phyloP scores from a whole-genome alignment of 2,113 vertebrate species.

The Planiliza haematocheilus region DNA sequence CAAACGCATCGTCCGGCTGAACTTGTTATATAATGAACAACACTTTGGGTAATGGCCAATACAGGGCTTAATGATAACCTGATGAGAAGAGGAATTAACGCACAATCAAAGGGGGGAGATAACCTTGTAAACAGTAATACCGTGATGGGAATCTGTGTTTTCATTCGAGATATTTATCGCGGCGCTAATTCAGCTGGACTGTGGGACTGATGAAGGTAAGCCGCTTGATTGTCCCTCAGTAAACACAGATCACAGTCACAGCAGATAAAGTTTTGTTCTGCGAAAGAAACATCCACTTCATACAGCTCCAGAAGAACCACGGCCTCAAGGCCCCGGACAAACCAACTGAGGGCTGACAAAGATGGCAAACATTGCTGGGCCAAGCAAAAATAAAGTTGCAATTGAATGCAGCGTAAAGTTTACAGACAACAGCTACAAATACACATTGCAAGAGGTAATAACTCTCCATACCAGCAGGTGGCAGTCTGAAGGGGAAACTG shows the following conservation, averaged over 20 bases:
- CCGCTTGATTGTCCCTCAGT: constrained; percentile 45
- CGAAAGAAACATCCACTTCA: constrained; percentile 17
- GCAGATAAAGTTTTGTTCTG: constrained; percentile 32
- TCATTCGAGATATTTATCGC: constrained; percentile 65
- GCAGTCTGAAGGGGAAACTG: too few species aligned
- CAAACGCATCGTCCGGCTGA: constrained; percentile 20
- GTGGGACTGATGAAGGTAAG: constrained; percentile 51
- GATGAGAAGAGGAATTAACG: constrained; percentile 49
- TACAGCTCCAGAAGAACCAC: not conserved
- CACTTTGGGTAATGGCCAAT: constrained; percentile 37
- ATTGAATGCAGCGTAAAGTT: too few species aligned
- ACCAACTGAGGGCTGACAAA: too few species aligned
- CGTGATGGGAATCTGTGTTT: constrained; percentile 66
- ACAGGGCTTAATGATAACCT: constrained; percentile 43
- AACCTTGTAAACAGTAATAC: constrained; percentile 57
- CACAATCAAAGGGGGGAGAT: constrained; percentile 46
- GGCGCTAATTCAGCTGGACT: constrained; percentile 67
- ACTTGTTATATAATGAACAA: constrained; percentile 40
- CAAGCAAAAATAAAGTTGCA: too few species aligned
- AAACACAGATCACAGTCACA: constrained; percentile 44
- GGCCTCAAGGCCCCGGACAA: not conserved
- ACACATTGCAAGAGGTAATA: too few species aligned
- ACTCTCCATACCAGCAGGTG: too few species aligned
- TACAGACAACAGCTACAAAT: too few species aligned
- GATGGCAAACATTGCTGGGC: too few species aligned